Base-by-base conservation (phyloP, 2,113 vertebrate genomes). In the Eretmochelys imbricata region DNA sequence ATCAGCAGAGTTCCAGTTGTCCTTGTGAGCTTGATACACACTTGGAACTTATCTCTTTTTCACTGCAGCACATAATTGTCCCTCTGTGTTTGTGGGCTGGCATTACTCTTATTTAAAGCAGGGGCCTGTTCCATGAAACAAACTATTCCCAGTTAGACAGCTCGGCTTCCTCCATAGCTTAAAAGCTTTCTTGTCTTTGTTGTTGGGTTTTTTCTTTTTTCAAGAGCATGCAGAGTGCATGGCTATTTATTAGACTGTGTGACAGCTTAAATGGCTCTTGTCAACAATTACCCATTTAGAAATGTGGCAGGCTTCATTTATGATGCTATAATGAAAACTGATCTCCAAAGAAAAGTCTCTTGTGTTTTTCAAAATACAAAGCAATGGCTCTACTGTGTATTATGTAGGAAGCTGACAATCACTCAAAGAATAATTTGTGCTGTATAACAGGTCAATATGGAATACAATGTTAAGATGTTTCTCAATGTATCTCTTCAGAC, bases 1-100 rank as follows among this genome's bases (percentile, higher is more conserved):
- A 91, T 94, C 93, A 96, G 95, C 89, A 95, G 88, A 95, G 79
- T 97, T 95, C 88, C 59, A 93, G 51, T 79, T 94, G 87, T 91
- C 89, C 95, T 97, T 97, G 83, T 49, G 95, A 87, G 80, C 72
- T 80, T 50, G 50, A 38, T 91, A 14, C 54, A 82, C 93, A 54
- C 79, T 96, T 79, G 59, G 84, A 97, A 90, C 75, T 85, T 86
- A 27, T 51, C 85, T 89, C 0, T 2, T 57, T 94, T 93, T 95
- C 96, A 49, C 80, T 3, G 1, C 93, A 14, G 87, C 93, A 38
- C 87, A 80, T 69, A 57, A 79, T 82, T 87, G 96, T 91, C 69
- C 55, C 20, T 2, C 69, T 87, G 46, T 95, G 57, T 85, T 87
- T 89, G 48, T 94, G 85, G 81, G 72, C 93, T 93, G 76, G 84